phyloP scores from a whole-genome alignment of 2,797 vertebrate genomes.

The Karalla daura region DNA sequence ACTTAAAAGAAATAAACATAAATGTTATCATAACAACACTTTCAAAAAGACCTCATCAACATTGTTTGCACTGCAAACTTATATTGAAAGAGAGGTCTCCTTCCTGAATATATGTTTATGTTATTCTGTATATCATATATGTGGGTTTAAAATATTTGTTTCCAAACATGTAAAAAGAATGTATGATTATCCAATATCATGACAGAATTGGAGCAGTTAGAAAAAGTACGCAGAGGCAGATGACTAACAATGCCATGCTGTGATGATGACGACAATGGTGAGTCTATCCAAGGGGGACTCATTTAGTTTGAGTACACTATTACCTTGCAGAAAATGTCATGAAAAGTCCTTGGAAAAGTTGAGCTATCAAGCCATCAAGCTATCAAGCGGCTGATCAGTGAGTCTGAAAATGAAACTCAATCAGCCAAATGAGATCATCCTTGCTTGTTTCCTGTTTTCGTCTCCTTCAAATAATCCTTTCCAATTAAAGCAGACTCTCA shows the following conservation, averaged over 20 bases:
- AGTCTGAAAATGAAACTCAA: constrained; percentile 4
- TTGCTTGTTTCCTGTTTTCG: neutral
- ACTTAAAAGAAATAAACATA: neutral
- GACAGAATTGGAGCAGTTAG: neutral
- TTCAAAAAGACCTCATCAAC: too few relatives aligned
- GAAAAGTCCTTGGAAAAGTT: constrained; percentile 3
- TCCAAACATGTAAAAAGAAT: neutral
- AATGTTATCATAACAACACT: neutral
- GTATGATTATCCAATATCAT: neutral
- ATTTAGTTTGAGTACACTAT: constrained; percentile 6
- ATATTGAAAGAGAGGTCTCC: too few relatives aligned
- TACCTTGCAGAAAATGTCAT: neutral
- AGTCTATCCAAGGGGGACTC: neutral
- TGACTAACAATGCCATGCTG: too few relatives aligned
- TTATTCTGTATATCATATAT: neutral
- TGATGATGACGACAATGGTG: neutral
- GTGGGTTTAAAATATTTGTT: neutral
- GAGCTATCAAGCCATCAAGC: neutral
- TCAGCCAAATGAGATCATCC: constrained; percentile 1
- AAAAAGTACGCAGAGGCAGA: neutral
- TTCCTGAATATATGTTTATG: neutral
- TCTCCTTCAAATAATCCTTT: neutral
- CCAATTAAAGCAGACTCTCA: neutral
- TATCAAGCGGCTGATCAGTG: constrained; percentile 6
- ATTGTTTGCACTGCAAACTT: neutral